Percentiles rank a stretch among this genome's conserved stretches.
Conservation (phyloP, 2,113 vertebrate species). For the Pterophyllum scalare region DNA sequence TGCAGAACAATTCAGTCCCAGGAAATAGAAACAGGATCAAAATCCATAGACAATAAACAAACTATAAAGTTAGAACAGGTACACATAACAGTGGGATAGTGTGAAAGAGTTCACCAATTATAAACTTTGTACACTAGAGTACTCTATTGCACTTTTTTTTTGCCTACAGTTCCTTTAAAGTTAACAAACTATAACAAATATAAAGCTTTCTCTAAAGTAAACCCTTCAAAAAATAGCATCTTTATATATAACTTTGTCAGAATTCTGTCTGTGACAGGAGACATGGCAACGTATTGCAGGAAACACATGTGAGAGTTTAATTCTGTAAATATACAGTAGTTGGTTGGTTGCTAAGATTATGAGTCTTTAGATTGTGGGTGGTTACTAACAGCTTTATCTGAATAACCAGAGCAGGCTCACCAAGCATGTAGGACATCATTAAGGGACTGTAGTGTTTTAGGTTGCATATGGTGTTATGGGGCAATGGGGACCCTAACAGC, state of each 20-base stretch:
- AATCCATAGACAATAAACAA: conserved; percentile 25
- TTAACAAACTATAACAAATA: neutral
- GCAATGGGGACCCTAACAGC: neutral
- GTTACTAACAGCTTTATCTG: neutral
- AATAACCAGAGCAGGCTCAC: neutral
- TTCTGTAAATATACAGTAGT: neutral
- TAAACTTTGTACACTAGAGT: neutral
- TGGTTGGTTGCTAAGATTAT: neutral
- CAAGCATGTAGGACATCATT: neutral
- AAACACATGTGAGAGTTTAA: neutral
- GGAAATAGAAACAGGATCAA: conserved; percentile 16
- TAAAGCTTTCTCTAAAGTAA: neutral
- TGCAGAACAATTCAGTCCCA: neutral
- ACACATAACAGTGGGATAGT: neutral
- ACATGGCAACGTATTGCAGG: neutral
- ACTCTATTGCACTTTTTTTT: neutral
- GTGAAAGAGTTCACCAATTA: neutral
- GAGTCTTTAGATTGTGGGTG: neutral
- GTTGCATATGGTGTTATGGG: neutral
- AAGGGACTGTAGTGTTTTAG: neutral
- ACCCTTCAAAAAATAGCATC: neutral
- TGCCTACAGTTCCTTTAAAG: neutral
- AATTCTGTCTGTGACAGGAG: neutral
- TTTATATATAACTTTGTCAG: neutral
- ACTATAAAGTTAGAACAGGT: neutral